phyloP scores from a whole-genome alignment of 2,888 invertebrate species.

The Augochlorella aurata region DNA sequence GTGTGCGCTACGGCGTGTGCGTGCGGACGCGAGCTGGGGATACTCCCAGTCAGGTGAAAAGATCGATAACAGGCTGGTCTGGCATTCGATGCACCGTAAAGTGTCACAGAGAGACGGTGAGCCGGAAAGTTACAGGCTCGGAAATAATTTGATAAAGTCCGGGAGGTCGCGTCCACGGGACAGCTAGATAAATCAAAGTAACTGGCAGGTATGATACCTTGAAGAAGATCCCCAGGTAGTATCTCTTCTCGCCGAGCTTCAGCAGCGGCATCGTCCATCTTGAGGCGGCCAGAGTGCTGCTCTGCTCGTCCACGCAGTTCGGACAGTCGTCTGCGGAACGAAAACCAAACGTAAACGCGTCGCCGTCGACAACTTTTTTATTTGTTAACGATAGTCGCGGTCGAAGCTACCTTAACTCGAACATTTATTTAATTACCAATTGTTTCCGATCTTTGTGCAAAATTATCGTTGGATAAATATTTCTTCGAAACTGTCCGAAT shows the following conservation, averaged over 20 bases:
- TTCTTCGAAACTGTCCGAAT: no score
- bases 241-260: constrained; percentile 93
- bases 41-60: constrained; percentile 32
- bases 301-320: constrained; percentile 90
- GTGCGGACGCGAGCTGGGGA: not conserved
- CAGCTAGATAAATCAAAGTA: constrained; percentile 60
- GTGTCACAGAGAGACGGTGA: constrained; percentile 48
- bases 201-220: constrained; percentile 85
- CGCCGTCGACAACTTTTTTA: not conserved
- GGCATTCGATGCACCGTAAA: constrained; percentile 65
- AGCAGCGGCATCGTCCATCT: constrained; percentile 95
- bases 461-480: no score
- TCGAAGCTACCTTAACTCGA: no score
- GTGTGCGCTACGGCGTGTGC: no score
- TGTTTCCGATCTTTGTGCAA: no score
- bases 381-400: no score
- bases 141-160: constrained; percentile 68
- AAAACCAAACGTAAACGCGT: constrained; percentile 32
- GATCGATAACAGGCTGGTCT: constrained; percentile 53
- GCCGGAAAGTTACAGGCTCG: constrained; percentile 59
- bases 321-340: constrained; percentile 87
- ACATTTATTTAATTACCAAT: no score
- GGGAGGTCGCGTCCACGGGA: constrained; percentile 43
- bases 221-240: constrained; percentile 96
- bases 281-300: constrained; percentile 84